Evolutionary conservation across 2,888 invertebrate genomes (phyloP).

Genomic region (Sinhomidia bicolor): DNA sequence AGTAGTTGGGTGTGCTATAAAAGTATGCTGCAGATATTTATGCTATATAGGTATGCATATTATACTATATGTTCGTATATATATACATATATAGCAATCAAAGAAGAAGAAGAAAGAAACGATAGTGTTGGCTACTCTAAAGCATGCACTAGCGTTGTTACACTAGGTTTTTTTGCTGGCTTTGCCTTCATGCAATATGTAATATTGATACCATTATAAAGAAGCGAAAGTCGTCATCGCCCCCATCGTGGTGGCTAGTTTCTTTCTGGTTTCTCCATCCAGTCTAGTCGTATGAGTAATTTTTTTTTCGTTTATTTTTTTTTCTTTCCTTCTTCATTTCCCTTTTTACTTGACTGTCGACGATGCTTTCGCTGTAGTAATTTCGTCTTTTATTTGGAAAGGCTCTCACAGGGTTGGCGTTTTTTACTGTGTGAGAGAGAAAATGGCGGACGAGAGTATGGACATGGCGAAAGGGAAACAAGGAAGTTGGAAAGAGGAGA

Average conservation of each 20-base stretch:
- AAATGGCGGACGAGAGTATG: constrained; percentile 38
- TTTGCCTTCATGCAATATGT: too few species aligned
- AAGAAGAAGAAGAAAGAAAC: not conserved
- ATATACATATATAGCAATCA: not conserved
- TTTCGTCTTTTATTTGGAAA: constrained; percentile 46
- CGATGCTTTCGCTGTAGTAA: too few species aligned
- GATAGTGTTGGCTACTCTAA: not conserved
- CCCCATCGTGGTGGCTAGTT: not conserved
- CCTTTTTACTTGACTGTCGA: not conserved
- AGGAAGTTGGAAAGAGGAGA: constrained; percentile 27
- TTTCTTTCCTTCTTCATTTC: constrained; percentile 11
- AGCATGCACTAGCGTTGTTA: not conserved
- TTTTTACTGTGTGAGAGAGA: constrained; percentile 20
- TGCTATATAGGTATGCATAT: not conserved
- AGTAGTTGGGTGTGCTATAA: too few species aligned
- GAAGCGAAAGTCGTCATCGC: constrained; percentile 28
- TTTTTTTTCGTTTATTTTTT: constrained; percentile 8
- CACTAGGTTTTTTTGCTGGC: not conserved
- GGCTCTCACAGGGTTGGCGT: constrained; percentile 47
- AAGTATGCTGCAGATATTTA: too few species aligned
- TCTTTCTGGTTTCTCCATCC: not conserved
- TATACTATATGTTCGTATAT: too few species aligned
- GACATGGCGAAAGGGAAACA: constrained; percentile 16
- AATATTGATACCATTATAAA: constrained; percentile 30
- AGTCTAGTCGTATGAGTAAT: constrained; percentile 4